Conservation (phyloP, 2,113 vertebrate genomes). For the Donacobius atricapilla region DNA sequence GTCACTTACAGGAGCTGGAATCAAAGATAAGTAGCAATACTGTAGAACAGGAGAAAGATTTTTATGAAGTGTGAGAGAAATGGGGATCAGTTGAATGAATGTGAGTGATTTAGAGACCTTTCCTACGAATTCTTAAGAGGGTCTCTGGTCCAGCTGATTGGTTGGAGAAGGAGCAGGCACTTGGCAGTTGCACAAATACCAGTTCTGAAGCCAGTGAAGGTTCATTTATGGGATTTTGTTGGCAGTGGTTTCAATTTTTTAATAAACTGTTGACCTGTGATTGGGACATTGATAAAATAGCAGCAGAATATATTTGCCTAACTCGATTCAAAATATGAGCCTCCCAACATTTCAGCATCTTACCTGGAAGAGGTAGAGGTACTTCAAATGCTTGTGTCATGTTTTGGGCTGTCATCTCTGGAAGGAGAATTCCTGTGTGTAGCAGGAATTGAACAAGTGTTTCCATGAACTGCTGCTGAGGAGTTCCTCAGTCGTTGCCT, state of each 20-base stretch:
- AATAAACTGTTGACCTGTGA: not conserved
- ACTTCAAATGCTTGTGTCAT: not conserved
- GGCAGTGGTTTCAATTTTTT: not conserved
- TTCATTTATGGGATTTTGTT: not conserved
- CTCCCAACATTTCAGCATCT: not conserved
- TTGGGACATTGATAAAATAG: not conserved
- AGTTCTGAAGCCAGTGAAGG: not conserved
- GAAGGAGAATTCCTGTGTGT: not conserved
- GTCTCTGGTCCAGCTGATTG: not conserved
- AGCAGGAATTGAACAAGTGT: not conserved
- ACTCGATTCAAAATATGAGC: not conserved
- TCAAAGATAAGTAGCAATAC: not conserved
- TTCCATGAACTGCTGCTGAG: not conserved
- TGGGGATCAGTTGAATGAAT: not conserved
- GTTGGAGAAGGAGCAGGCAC: not conserved
- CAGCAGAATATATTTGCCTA: not conserved
- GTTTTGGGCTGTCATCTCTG: not conserved
- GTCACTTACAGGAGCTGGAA: not conserved
- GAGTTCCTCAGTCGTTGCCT: not conserved
- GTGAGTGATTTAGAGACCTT: not conserved
- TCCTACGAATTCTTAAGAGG: not conserved
- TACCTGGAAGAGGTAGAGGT: not conserved
- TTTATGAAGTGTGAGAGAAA: not conserved
- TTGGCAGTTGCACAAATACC: not conserved
- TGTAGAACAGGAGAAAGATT: not conserved